Conservation (phyloP, 2,113 vertebrate genomes). For the Austrofundulus limnaeus region DNA sequence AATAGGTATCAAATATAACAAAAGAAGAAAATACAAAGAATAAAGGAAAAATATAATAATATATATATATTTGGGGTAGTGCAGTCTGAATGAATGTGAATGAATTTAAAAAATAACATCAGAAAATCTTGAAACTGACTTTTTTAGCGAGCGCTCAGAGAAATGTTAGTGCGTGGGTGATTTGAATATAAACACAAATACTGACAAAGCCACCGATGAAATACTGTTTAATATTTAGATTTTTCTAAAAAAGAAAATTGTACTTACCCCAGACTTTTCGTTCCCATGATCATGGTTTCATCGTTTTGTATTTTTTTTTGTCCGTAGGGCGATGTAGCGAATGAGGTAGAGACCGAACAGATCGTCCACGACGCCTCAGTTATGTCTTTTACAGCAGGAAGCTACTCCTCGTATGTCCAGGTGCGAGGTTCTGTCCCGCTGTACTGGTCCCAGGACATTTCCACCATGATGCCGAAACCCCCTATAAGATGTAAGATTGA, state of each 20-base stretch:
- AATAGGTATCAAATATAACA: no score
- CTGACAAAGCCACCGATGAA: no score
- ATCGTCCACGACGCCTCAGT: slow-evolving; percentile 95
- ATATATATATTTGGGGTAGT: no score
- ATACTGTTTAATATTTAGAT: no score
- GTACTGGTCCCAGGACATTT: slow-evolving; percentile 99
- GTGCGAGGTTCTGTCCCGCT: slow-evolving; percentile 96
- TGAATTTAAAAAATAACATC: no score
- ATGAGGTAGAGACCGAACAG: slow-evolving; percentile 98
- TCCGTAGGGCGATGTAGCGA: slow-evolving; percentile 93
- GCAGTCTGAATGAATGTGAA: not conserved
- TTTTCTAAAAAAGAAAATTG: no score
- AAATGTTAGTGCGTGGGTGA: no score
- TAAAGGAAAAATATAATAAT: no score
- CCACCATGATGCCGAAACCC: slow-evolving; percentile 99
- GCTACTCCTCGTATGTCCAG: slow-evolving; percentile 97
- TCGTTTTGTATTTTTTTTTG: slow-evolving; percentile 13
- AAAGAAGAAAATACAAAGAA: no score
- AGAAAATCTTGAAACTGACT: no score
- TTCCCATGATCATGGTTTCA: not conserved
- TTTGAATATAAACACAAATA: no score
- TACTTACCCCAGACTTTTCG: not conserved
- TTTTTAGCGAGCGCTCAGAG: no score
- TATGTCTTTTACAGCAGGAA: slow-evolving; percentile 91
- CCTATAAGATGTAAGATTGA: slow-evolving; percentile 88